Percentiles rank a stretch among this genome's conserved stretches.
phyloP scores from a whole-genome alignment of 1,140 invertebrate genomes.

The Eriosoma lanigerum region DNA sequence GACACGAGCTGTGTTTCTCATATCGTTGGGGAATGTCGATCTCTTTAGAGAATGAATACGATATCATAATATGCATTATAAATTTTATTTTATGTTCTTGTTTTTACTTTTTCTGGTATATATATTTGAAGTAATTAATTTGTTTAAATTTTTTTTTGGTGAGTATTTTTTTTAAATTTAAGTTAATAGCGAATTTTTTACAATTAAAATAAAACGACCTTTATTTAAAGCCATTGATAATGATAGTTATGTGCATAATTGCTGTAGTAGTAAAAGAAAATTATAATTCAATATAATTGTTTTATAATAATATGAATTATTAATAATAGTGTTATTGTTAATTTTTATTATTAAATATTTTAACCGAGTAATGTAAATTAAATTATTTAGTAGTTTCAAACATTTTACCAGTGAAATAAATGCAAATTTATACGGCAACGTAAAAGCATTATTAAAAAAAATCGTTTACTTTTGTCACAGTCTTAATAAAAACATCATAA shows the following conservation, averaged over 20 bases:
- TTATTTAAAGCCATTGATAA: too few relatives aligned
- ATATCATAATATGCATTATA: background rate
- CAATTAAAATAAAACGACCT: too few relatives aligned
- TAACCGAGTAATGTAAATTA: background rate
- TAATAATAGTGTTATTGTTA: background rate
- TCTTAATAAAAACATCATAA: too few relatives aligned
- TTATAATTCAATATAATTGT: too few relatives aligned
- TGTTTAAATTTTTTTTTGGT: too few relatives aligned
- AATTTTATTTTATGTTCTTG: background rate
- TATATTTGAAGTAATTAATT: background rate
- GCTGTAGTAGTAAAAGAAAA: too few relatives aligned
- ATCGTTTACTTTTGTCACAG: background rate
- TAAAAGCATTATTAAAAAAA: background rate
- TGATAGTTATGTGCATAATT: too few relatives aligned
- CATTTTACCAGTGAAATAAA: background rate
- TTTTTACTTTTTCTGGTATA: background rate
- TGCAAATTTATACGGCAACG: background rate
- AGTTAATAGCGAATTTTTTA: too few relatives aligned
- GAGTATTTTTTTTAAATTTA: too few relatives aligned
- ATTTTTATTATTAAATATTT: background rate
- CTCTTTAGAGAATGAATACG: slow-evolving; percentile 4
- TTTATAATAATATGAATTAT: too few relatives aligned
- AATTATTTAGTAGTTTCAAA: slow-evolving; percentile 22
- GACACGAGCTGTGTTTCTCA: slow-evolving; percentile 16
- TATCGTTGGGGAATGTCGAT: slow-evolving; percentile 3